Base-by-base conservation (phyloP, 2,888 invertebrate genomes). In the Rhamphomyia laevipes region DNA sequence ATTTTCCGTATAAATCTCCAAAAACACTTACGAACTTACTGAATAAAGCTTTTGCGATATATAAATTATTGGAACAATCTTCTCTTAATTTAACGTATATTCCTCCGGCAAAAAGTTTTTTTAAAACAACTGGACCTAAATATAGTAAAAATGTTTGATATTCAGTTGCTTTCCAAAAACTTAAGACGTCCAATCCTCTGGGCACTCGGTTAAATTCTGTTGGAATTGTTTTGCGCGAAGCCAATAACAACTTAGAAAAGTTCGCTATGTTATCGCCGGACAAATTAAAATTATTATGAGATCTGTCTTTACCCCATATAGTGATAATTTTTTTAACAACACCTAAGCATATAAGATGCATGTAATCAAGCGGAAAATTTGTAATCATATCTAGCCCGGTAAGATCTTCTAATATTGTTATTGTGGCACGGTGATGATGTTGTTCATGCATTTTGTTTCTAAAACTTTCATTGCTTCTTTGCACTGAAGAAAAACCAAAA, bases 101-200 rank as follows among this genome's bases (percentile, higher is more conserved):
- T 10, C 54, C 53, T 15, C 13, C 1, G 9, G 31, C 13, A 16
- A 55, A 38, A 30, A 51, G 43, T 16, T 55, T 38, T 44, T 51
- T 48, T 12, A 58, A 43, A 18, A 56, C 54, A 1, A 57, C 43
- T 11, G 56, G 48, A 37, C 57, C 54, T 2, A 51, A 40, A 33
- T 58, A 57, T 18, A 51, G 45, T 18, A 59, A 37, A 51, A 59
- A 58, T 12, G 46, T 45, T 17, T 56, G 49, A 43, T 35, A 57
- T 51, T 59, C 58, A 7, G 53, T 50, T 7, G 49, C 58, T 48
- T 59, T 59, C 58, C 59, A 59, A 46, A 35, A 38, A 4, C 13
- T 30, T 3, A 49, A 27, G 4, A 15, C 18, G 21, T 50, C 37
- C 2, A 50, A n/a, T 7, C 11, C 12, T 33, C 47, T 47, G 4